Base-by-base conservation (phyloP, 2,888 invertebrate genomes). In the Acanthopleura granulata region DNA sequence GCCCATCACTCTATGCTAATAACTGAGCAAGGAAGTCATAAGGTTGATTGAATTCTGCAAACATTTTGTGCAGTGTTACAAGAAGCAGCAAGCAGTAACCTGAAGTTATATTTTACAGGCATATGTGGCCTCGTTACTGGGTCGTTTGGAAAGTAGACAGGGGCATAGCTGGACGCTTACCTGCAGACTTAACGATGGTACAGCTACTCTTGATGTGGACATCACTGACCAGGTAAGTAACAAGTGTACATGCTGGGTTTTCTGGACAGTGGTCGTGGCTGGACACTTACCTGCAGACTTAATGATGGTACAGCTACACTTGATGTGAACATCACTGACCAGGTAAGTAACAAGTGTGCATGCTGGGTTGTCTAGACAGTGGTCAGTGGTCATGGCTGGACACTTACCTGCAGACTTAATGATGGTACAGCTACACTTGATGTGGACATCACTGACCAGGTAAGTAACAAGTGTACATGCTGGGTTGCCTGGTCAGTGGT, bases 151-250 rank as follows among this genome's bases (percentile, higher is more conserved):
- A 74, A 84, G 84, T 30, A 79, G 77, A 25, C 79, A 80, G n/a
- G 89, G 87, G 14, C 80, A 83, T 22, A 75, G 79, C 15, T 92
- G 91, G 91, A 85, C 85, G 16, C 83, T 92, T 49, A 77, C 80
- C 1, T 91, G 89, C 75, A 89, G 88, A 78, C 85, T 92, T 61
- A 91, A 91, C 83, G 91, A 92, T 85, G 91, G 91, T 1, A 87
- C 91, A n/a, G 87, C 84, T 18, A 84, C 86, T 15, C 72, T 88
- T 40, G 88, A 89, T 78, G 90, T 89, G 12, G 86, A 86, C 71
- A 81, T 91, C 0, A 84, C 85, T 40, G 83, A 89, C 76, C 76
- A 84, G 79, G 89, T 89, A 79, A 77, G 40, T 40, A 40, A 40
- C 9, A 40, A 6, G 9, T 3, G 40, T 76, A 16, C 11, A 57